Conservation (phyloP, 1,140 invertebrate species). For the Ceratosolen solmsi region DNA sequence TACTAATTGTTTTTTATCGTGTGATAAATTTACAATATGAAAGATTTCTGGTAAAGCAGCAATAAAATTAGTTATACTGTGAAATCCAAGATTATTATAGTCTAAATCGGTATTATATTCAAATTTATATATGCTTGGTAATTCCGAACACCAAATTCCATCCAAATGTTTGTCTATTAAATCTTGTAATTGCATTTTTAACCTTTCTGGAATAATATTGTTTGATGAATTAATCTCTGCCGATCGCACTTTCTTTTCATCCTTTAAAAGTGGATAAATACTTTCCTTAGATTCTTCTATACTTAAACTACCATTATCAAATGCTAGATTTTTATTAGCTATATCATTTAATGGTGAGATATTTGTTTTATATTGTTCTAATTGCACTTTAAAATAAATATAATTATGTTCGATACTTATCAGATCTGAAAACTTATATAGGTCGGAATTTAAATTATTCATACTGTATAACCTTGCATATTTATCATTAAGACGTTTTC, state of each 20-base stretch:
- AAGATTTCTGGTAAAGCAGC: slow-evolving; percentile 65
- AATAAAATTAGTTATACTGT: slow-evolving; percentile 61
- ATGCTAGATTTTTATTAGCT: not conserved
- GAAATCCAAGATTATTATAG: slow-evolving; percentile 63
- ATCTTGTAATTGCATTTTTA: slow-evolving; percentile 60
- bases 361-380: not conserved
- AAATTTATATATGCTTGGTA: slow-evolving; percentile 60
- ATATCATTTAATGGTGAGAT: not conserved
- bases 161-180: slow-evolving; percentile 62
- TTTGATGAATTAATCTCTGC: not conserved
- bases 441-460: slow-evolving; percentile 37
- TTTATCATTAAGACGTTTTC: not conserved
- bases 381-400: slow-evolving; percentile 51
- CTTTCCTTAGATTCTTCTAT: not conserved
- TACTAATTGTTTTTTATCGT: slow-evolving; percentile 59
- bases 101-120: slow-evolving; percentile 62
- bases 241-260: not conserved
- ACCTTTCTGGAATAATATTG: slow-evolving; percentile 54
- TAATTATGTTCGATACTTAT: slow-evolving; percentile 47
- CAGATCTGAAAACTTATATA: slow-evolving; percentile 52
- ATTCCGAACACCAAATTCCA: slow-evolving; percentile 67
- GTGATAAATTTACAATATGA: slow-evolving; percentile 48
- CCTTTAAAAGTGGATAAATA: not conserved
- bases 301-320: not conserved
- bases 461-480: not conserved